Evolutionary conservation across 30 jellyfish, hydroid and myxozoan genomes (phyloP).

Genomic region (Hydractinia symbiolongicarpus): DNA sequence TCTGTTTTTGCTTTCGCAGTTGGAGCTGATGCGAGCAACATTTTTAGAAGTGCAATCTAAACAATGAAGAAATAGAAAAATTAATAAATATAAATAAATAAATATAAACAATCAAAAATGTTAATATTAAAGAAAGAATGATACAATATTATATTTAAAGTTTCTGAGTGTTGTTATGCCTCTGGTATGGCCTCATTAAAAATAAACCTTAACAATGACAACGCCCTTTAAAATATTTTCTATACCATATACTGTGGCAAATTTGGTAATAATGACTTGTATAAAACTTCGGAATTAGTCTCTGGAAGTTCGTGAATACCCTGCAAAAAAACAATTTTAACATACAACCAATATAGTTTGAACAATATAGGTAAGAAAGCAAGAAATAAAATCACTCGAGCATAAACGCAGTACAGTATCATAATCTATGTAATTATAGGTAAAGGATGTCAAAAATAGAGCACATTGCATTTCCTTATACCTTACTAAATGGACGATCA

Average conservation of each 20-base stretch:
- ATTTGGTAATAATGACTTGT: constrained; percentile 87
- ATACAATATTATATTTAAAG: not conserved
- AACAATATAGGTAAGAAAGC: not conserved
- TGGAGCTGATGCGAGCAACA: constrained; percentile 97
- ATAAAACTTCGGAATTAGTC: constrained; percentile 85
- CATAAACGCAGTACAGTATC: not conserved
- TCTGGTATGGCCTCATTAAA: no score
- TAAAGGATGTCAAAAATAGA: not conserved
- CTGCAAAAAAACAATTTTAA: constrained; percentile 25
- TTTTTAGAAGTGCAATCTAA: constrained; percentile 87
- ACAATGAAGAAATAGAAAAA: not conserved
- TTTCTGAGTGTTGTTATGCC: no score
- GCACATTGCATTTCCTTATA: not conserved
- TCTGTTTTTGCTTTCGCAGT: constrained; percentile 98
- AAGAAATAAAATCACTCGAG: not conserved
- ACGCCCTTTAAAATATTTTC: not conserved
- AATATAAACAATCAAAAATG: not conserved
- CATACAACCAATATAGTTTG: no score
- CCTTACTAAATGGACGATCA: constrained; percentile 97
- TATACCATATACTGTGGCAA: constrained; percentile 95
- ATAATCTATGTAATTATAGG: not conserved
- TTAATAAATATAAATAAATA: not conserved
- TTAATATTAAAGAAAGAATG: not conserved
- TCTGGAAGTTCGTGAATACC: constrained; percentile 89
- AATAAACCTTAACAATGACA: no score